phyloP scores from a whole-genome alignment of 1,140 invertebrate genomes.

The Pseudomyrmex dendroicus region DNA sequence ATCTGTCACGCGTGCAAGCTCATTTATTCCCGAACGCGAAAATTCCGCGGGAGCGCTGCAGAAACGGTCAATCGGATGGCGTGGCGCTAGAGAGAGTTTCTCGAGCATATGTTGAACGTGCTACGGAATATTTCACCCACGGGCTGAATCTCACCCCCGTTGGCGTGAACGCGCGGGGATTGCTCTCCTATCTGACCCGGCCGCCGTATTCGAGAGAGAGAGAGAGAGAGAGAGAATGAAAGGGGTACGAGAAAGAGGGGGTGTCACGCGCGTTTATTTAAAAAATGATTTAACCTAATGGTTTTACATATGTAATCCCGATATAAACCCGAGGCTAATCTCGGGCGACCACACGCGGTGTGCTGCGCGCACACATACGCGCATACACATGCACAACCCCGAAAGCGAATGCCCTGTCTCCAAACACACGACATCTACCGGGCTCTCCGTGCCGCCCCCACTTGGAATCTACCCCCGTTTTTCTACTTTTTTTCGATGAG shows the following conservation, averaged over 20 bases:
- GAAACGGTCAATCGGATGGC: conserved; percentile 49
- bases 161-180: conserved; percentile 24
- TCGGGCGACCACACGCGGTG: conserved; percentile 82
- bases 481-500: conserved; percentile 76
- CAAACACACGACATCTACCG: conserved; percentile 54
- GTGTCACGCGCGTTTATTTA: conserved; percentile 79
- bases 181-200: conserved; percentile 73
- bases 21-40: conserved; percentile 50
- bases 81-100: conserved; percentile 3
- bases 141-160: conserved; percentile 23
- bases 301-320: conserved; percentile 85
- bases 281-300: conserved; percentile 86
- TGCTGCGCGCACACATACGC: conserved; percentile 63
- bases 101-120: conserved; percentile 66
- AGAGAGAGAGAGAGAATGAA: background rate
- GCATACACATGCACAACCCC: background rate
- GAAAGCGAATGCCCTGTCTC: conserved; percentile 40
- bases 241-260: conserved; percentile 23
- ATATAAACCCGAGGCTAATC: conserved; percentile 85
- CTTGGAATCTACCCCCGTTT: conserved; percentile 55
- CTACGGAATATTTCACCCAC: conserved; percentile 70
- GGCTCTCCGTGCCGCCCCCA: conserved; percentile 38
- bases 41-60: conserved; percentile 39
- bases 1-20: conserved; percentile 57
- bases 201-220: conserved; percentile 45